Evolutionary conservation across 1,140 invertebrate species (phyloP), one percentile per base, ranked within the genome.

Genomic region (Drosophila teissieri): DNA sequence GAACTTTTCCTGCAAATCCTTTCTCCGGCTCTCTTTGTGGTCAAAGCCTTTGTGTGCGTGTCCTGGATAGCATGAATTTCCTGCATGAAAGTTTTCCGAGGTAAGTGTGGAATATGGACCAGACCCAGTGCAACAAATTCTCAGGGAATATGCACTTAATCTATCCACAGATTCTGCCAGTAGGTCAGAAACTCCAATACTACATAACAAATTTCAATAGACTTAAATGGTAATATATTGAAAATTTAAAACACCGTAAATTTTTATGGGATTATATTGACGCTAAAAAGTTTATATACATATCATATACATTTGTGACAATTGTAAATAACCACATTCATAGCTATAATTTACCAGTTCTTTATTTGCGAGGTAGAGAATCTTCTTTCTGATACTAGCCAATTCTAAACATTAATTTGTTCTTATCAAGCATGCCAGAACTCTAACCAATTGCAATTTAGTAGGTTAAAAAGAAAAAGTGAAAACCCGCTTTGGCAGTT

Each of bases 41-140:
- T 42, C 31, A 12, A 54, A 49, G 24, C 31, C 64, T 65, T 70
- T 70, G 67, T 70, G 44, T 22, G 31, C 19, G 15, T 40, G 56
- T 24, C 39, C 48, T 53, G 42, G 36, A 62, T 61, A 72, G 70
- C 67, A 69, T 40, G 53, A 45, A 39, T 63, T 60, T n/a, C 34
- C 37, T 19, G 54, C 22, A 17, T 37, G 46, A 67, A 63, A 73
- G 70, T 69, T 24, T 52, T 65, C 36, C 14, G 52, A 75, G 56
- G 60, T 60, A 54, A 22, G 48, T 39, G 48, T 55, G 49, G 60
- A 51, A 84, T 84, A 67, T 76, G 61, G 63, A 70, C 72, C 80
- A 83, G 64, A 27, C n/a, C 39, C 80, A 80, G 55, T 55, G 37
- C 31, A 17, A 45, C n/a, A 31, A 78, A 62, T 3, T 53, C 27